Evolutionary conservation across 2,888 invertebrate genomes (phyloP).

Genomic region (Frankliniella intonsa): DNA sequence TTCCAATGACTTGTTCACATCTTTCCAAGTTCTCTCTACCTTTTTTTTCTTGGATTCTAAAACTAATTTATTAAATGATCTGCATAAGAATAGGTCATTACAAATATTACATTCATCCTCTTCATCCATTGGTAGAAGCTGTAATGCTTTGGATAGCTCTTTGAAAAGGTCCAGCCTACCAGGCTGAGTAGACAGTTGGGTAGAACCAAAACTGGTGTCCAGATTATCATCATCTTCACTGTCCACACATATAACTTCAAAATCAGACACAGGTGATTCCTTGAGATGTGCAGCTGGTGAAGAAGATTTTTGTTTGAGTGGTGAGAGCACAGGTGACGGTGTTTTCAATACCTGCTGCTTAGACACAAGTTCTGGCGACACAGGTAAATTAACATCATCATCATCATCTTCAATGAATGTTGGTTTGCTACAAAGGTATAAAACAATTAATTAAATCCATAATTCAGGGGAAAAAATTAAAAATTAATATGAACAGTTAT

Average conservation of each 20-base stretch:
- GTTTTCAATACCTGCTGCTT: background rate
- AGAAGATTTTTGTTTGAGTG: background rate
- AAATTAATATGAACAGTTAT: background rate
- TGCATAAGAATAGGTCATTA: background rate
- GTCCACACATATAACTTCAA: background rate
- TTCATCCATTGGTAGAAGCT: background rate
- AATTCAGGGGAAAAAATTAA: background rate
- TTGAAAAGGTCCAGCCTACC: background rate
- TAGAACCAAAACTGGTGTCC: background rate
- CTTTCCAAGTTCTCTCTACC: background rate
- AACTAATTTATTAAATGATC: background rate
- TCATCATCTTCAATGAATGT: constrained; percentile 9
- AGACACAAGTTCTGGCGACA: too few relatives aligned
- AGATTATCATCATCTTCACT: background rate
- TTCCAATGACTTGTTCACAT: background rate
- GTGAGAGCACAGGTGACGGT: background rate
- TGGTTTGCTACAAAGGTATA: background rate
- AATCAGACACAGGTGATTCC: background rate
- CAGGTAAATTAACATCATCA: background rate
- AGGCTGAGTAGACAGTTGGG: background rate
- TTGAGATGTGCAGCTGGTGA: background rate
- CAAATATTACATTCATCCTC: background rate
- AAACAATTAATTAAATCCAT: background rate
- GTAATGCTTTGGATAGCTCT: background rate
- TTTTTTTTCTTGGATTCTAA: background rate